Base-by-base conservation (phyloP, 2,888 invertebrate species). In the Hydriomena furcata region DNA sequence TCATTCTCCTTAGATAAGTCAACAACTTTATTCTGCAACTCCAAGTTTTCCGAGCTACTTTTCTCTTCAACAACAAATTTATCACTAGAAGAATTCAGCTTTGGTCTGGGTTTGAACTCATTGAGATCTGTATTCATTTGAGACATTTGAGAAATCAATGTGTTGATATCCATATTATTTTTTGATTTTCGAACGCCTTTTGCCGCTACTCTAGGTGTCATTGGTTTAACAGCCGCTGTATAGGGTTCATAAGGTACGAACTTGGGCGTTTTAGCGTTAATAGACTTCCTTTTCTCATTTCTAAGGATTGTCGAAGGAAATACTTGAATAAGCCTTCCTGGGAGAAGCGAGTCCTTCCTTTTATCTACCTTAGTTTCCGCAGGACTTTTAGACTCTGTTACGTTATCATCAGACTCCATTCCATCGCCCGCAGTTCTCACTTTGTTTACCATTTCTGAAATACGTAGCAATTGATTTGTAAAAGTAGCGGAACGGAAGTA, bases 181-280 rank as follows among this genome's bases (percentile, higher is more conserved):
- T 65, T 86, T 0, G 85, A 89, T 58, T 81, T 84, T 59, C 83
- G 84, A n/a, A 68, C 63, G n/a, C 76, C 72, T 69, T 82, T 85
- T 11, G 73, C 68, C 40, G 82, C 80, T 54, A 89, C 76, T 55
- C 81, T 80, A 0, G 94, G 92, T 11, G 94, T 88, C 55, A 97
- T 95, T 5, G 96, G 95, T 71, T 94, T 95, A 0, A 96, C 94
- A 38, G 97, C 96, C 8, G 94, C 96, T 69, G 96, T 94, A 71
- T 97, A 97, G 0, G 97, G 97, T 71, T 97, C 97, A 63, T 95
- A 96, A 0, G 97, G 97, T 24, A 97, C 93, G 79, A 97, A 97
- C 73, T 95, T 96, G 0, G 96, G 96, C 60, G 94, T 94, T 67
- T 93, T 94, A 7, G 92, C 79, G 38, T 91, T 81, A 55, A 87